Evolutionary conservation across 2,888 invertebrate genomes (phyloP), one percentile per base, ranked within the genome.

Genomic region (Netelia fuscicornis): DNA sequence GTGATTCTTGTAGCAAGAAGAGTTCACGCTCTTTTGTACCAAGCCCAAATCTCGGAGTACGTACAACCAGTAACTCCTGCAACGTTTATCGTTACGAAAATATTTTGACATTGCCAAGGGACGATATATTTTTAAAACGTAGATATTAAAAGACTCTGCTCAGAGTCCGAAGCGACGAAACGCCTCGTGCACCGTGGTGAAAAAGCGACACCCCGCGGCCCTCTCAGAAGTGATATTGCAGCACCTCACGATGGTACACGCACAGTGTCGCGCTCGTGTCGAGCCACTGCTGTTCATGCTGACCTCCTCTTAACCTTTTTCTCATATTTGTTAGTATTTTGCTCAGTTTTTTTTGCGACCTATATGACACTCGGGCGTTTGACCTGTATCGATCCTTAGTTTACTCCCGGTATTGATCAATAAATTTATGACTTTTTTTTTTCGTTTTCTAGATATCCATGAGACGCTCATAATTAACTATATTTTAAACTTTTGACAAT

Each of bases 281-380:
- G 11, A 23, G 9, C 62, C 25, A 23, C 11, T 62, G 23, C 10
- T 23, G 25, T 62, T 70, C 23, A 71, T 54, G 52, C 72, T 60
- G 77, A 76, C 60, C 82, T 71, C 56, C 54, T 84, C 74, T 48
- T n/a, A 67, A 82, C 58, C 60, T 30, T 25, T 37, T 20, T 17
- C 64, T 23, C 23, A 42, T 54, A 56, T 23, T 67, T 58, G 54
- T 37, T 13, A 17, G 30, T 48, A 11, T 83, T 60, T 83, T 48
- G 17, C 42, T 11, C 20, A 30, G n/a, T 65, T 42, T 10, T 10
- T 68, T 78, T 42, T 2, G 13, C 64, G 64, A 11, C 48, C 62
- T 6, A 37, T 71, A 9, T 79, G 77, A 81, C 67, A 67, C 11
- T 62, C 37, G 48, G 13, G 48, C 48, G 48, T 48, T 48, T 48